These are phyloP conservation scores for Neotoma lepida DNA, from an alignment of 2,113 vertebrate genomes.

Conservation along the genomic window DNA sequence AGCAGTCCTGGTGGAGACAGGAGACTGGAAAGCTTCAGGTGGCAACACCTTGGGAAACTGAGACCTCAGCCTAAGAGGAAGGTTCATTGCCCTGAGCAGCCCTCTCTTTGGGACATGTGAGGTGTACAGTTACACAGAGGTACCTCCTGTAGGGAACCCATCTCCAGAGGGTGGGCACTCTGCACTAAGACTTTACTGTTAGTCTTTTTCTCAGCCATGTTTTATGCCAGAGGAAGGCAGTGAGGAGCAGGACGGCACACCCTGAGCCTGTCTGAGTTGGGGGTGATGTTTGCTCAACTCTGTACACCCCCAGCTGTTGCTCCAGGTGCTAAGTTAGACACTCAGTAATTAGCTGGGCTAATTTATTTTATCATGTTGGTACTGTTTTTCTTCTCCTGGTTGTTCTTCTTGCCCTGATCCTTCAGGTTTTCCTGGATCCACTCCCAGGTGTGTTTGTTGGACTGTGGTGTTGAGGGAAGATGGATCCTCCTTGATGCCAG, in stretches of 20 bases:
- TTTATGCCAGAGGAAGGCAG: slow-evolving; percentile 46
- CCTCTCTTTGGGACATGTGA: neutral
- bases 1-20: neutral
- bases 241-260: neutral
- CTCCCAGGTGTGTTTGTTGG: slow-evolving; percentile 72
- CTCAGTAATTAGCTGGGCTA: slow-evolving; percentile 79
- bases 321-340: slow-evolving; percentile 79
- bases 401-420: slow-evolving; percentile 66
- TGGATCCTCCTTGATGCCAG: slow-evolving; percentile 52
- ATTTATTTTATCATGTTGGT: slow-evolving; percentile 77
- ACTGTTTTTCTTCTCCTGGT: slow-evolving; percentile 66
- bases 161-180: slow-evolving; percentile 47
- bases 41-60: neutral
- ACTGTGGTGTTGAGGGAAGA: slow-evolving; percentile 37
- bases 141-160: neutral
- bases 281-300: slow-evolving; percentile 51
- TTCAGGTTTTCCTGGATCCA: slow-evolving; percentile 79
- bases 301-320: slow-evolving; percentile 66
- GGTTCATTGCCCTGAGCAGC: neutral
- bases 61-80: neutral
- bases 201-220: neutral
- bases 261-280: neutral
- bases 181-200: neutral
- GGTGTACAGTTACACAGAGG: neutral
- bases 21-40: neutral